A percentile compares a stretch with the other conserved stretches of the same genome.
Evolutionary conservation across 2,113 vertebrate genomes (phyloP).

Genomic region (Pteronura brasiliensis): DNA sequence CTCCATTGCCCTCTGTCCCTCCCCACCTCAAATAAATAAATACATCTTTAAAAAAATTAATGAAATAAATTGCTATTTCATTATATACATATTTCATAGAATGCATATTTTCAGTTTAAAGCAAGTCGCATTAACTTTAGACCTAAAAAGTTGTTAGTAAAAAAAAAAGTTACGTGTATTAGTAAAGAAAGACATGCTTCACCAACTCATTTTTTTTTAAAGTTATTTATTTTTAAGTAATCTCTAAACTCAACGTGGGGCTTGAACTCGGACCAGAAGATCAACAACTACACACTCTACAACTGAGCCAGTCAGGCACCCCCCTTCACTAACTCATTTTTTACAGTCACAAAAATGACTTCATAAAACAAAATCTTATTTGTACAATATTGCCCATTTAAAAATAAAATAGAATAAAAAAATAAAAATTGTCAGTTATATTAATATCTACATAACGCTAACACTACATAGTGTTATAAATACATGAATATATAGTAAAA

Average conservation of each 20-base stretch:
- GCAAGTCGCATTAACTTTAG: neutral
- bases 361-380: neutral
- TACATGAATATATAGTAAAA: neutral
- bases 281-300: neutral
- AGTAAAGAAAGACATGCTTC: neutral
- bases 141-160: neutral
- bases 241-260: neutral
- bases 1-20: too few relatives aligned
- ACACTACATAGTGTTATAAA: neutral
- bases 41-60: neutral
- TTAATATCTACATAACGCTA: neutral
- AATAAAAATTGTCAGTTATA: neutral
- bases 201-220: neutral
- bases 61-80: neutral
- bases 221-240: neutral
- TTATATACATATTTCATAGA: neutral
- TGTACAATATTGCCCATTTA: neutral
- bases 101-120: neutral
- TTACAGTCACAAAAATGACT: constrained; percentile 2
- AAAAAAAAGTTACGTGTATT: neutral
- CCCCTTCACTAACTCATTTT: neutral
- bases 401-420: neutral
- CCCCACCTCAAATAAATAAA: too few relatives aligned
- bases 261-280: neutral
- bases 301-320: neutral